Conservation (phyloP, 1,140 invertebrate species). For the Anoplolepis gracilipes region DNA sequence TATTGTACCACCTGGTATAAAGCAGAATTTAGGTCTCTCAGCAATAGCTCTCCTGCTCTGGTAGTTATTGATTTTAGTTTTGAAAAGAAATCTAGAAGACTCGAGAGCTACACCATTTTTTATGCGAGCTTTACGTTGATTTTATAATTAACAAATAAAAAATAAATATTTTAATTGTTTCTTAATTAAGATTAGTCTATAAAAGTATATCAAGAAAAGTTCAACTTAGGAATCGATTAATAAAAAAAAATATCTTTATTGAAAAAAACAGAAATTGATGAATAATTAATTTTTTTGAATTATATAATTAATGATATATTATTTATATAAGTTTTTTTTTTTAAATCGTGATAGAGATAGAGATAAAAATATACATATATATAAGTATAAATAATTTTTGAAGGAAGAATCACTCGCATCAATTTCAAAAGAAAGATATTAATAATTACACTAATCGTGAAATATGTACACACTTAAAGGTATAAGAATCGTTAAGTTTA, state of each 20-base stretch:
- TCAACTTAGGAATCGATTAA: neutral
- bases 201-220: neutral
- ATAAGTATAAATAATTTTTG: neutral
- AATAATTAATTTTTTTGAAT: neutral
- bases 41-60: neutral
- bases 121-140: neutral
- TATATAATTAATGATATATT: neutral
- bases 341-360: too few relatives aligned
- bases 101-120: neutral
- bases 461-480: neutral
- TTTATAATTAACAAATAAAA: neutral
- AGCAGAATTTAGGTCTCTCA: slow-evolving; percentile 63
- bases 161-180: neutral
- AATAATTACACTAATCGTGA: slow-evolving; percentile 2
- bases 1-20: slow-evolving; percentile 43
- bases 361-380: too few relatives aligned
- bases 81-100: slow-evolving; percentile 13
- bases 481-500: neutral
- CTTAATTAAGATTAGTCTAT: neutral
- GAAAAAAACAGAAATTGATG: neutral
- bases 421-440: neutral
- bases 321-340: neutral
- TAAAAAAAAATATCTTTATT: neutral
- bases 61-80: slow-evolving; percentile 69
- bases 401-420: neutral